Evolutionary conservation across 2,797 vertebrate species (phyloP).

Genomic region (Lacerta bilineata): DNA sequence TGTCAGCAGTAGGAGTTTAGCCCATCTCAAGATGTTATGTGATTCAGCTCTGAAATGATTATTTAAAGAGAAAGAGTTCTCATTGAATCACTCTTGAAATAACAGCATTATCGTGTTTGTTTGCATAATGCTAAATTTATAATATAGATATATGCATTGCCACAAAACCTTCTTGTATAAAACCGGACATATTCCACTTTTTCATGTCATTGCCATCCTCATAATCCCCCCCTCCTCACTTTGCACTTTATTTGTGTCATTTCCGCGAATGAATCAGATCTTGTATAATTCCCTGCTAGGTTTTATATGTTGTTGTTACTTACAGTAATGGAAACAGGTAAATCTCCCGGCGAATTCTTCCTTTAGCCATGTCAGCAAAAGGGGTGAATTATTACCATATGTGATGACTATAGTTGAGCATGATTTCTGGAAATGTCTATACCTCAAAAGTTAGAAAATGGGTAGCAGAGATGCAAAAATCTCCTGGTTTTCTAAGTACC

Average conservation of each 20-base stretch:
- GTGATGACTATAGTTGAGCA: neutral
- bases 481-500: too few relatives aligned
- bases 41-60: conserved; percentile 13
- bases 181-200: neutral
- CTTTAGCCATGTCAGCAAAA: neutral
- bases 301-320: neutral
- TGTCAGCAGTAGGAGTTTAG: conserved; percentile 42
- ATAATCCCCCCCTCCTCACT: neutral
- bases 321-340: neutral
- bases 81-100: conserved; percentile 16
- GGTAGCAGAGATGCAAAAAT: neutral
- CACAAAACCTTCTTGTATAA: neutral
- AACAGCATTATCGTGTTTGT: neutral
- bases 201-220: neutral
- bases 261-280: conserved; percentile 5
- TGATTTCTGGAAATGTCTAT: neutral
- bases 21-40: neutral
- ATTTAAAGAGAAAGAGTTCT: conserved; percentile 39
- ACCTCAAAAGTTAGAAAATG: neutral
- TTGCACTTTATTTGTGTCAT: neutral
- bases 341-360: neutral
- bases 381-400: neutral
- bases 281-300: neutral
- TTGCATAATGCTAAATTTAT: conserved; percentile 16
- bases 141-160: neutral